phyloP scores from a whole-genome alignment of 2,113 vertebrate genomes.

The Fregata magnificens region DNA sequence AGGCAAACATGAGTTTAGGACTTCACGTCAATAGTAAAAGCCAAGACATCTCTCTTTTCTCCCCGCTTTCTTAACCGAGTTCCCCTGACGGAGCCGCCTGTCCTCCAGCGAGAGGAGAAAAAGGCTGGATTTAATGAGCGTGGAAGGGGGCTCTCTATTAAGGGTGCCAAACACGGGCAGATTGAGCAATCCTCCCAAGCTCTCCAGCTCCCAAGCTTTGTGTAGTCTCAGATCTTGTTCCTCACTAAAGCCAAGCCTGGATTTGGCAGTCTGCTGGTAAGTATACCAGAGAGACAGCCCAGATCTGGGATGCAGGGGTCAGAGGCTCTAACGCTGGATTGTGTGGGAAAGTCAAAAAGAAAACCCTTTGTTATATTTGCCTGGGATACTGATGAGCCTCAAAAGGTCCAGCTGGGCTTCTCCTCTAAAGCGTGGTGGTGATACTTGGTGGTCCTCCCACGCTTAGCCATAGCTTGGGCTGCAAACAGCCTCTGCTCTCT shows the following conservation, averaged over 20 bases:
- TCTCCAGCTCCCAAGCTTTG: not conserved
- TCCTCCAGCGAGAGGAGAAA: not conserved
- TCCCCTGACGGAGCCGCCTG: not conserved
- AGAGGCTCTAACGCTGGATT: not conserved
- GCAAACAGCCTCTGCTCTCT: not conserved
- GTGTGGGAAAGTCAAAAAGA: not conserved
- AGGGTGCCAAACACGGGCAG: not conserved
- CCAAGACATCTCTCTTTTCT: not conserved
- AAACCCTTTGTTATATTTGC: not conserved
- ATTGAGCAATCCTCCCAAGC: not conserved
- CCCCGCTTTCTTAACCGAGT: fast-evolving
- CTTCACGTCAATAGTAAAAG: not conserved
- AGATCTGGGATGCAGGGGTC: not conserved
- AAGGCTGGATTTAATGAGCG: not conserved
- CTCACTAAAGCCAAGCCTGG: not conserved
- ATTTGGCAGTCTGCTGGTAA: not conserved
- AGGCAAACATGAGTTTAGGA: not conserved
- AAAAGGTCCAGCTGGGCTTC: not conserved
- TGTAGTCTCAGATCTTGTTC: not conserved
- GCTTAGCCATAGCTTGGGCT: not conserved
- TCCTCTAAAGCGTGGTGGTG: not conserved
- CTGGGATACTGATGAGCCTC: not conserved
- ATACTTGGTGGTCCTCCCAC: not conserved
- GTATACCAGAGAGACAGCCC: not conserved
- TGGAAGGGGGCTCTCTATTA: not conserved